Conservation (phyloP, 2,113 vertebrate species). For the Oryzias curvinotus region DNA sequence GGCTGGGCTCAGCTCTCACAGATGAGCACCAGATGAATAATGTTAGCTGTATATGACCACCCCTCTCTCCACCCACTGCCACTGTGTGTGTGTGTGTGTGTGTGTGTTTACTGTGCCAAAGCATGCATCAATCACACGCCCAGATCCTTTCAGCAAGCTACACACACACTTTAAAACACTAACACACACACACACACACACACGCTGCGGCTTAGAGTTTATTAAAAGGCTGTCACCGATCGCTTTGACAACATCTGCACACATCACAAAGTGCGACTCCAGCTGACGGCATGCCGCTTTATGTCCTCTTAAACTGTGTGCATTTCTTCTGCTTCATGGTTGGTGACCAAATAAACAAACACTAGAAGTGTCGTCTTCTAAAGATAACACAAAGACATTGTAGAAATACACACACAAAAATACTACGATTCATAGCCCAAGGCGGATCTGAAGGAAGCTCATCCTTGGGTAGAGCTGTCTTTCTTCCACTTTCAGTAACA, state of each 20-base stretch:
- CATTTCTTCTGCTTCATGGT: too few relatives aligned
- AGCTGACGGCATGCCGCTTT: too few relatives aligned
- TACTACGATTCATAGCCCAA: too few relatives aligned
- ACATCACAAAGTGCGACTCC: neutral
- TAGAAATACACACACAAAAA: too few relatives aligned
- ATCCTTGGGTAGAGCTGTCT: constrained; percentile 41
- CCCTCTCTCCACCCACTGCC: constrained; percentile 29
- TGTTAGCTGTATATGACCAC: constrained; percentile 50
- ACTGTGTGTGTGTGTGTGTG: constrained; percentile 18
- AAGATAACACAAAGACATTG: too few relatives aligned
- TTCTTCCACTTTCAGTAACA: constrained; percentile 53
- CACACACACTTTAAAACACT: constrained; percentile 29
- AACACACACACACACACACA: constrained; percentile 28
- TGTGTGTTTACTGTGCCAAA: constrained; percentile 43
- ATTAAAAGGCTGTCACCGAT: constrained; percentile 45
- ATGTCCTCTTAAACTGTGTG: too few relatives aligned
- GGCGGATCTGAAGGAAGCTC: constrained; percentile 14
- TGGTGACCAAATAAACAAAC: too few relatives aligned
- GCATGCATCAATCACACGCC: constrained; percentile 61
- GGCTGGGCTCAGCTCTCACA: constrained; percentile 18
- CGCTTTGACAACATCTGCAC: neutral
- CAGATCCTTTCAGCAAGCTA: constrained; percentile 44
- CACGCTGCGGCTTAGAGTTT: constrained; percentile 40
- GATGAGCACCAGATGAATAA: constrained; percentile 60
- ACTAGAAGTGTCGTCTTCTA: too few relatives aligned